Conservation (phyloP, 2,113 vertebrate genomes). For the Setophaga kirtlandii region DNA sequence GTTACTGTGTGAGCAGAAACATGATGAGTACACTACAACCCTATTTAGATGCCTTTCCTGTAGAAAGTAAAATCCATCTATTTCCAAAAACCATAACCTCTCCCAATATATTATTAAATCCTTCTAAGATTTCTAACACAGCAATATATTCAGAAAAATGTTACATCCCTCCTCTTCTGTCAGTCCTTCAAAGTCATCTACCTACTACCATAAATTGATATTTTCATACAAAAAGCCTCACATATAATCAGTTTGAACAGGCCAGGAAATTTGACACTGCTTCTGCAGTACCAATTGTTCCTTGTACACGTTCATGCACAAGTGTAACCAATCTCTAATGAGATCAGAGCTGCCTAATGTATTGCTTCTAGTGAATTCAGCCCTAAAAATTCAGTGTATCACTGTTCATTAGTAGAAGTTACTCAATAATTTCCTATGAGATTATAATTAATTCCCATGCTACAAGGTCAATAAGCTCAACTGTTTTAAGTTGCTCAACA, state of each 20-base stretch:
- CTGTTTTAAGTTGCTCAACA: neutral
- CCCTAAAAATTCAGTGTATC: neutral
- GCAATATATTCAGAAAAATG: neutral
- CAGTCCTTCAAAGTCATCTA: neutral
- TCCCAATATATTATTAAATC: neutral
- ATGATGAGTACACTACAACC: neutral
- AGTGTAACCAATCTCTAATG: neutral
- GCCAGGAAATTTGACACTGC: neutral
- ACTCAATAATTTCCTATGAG: neutral
- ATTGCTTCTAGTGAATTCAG: neutral
- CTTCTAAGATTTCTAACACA: neutral
- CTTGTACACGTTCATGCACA: neutral
- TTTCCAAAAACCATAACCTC: neutral
- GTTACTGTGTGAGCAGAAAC: neutral
- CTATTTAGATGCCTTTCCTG: neutral
- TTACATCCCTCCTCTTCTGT: neutral
- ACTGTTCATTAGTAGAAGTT: neutral
- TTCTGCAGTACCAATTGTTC: neutral
- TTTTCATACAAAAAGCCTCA: neutral
- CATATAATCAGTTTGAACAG: neutral
- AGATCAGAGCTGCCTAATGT: neutral
- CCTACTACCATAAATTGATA: neutral
- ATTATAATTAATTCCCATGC: neutral
- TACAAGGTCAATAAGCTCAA: neutral
- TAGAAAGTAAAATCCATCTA: neutral